Conservation (phyloP, 2,113 vertebrate genomes). For the Seriola quinqueradiata region DNA sequence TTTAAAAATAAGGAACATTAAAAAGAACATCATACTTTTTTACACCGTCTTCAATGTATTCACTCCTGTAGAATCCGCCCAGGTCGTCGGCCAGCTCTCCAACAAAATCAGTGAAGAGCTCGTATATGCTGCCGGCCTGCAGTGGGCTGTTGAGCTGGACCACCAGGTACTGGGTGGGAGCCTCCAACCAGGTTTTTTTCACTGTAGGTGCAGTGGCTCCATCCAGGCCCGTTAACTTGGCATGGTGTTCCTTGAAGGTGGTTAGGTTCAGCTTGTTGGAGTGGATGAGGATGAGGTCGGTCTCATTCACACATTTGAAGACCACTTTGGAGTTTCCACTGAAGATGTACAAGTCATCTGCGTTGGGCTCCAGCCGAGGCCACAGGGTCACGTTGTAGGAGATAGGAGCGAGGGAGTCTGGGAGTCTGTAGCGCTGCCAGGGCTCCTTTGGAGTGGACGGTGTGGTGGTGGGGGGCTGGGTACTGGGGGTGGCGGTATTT, state of each 20-base stretch:
- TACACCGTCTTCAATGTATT: constrained; percentile 80
- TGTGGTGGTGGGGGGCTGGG: not conserved
- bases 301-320: constrained; percentile 85
- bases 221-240: constrained; percentile 12
- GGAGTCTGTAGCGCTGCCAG: constrained; percentile 90
- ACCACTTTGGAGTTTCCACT: constrained; percentile 84
- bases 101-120: constrained; percentile 81
- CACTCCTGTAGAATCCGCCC: constrained; percentile 93
- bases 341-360: constrained; percentile 83
- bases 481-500: not conserved
- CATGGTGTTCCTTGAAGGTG: not conserved
- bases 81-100: constrained; percentile 92
- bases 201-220: constrained; percentile 42
- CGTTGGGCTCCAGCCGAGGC: constrained; percentile 79
- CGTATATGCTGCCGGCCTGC: constrained; percentile 68
- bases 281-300: constrained; percentile 91
- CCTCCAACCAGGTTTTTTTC: constrained; percentile 72
- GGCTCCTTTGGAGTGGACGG: not conserved
- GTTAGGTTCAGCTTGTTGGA: constrained; percentile 90
- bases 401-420: constrained; percentile 78
- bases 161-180: constrained; percentile 89
- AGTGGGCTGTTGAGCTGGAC: constrained; percentile 78
- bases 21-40: constrained; percentile 82
- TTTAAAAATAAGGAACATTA: not conserved
- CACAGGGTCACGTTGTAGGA: constrained; percentile 86